Conservation (phyloP, 2,888 invertebrate species). For the Thymelicus sylvestris region DNA sequence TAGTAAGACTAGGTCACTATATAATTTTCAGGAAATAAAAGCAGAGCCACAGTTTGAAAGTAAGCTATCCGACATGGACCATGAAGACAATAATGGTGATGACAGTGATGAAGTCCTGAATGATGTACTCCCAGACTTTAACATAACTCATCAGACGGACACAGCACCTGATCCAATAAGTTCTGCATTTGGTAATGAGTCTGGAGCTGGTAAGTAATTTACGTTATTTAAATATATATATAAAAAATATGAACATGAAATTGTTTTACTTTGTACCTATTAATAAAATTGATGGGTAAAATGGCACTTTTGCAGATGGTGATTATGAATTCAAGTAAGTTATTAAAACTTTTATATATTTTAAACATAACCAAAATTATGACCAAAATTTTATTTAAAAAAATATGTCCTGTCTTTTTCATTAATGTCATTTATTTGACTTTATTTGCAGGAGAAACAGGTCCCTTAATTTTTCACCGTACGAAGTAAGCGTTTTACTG, state of each 20-base stretch:
- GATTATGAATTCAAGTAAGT: not conserved
- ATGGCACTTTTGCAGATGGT: not conserved
- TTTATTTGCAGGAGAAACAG: conserved; percentile 41
- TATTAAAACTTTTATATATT: too few species aligned
- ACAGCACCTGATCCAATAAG: conserved; percentile 2
- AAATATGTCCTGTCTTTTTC: too few species aligned
- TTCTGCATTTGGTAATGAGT: not conserved
- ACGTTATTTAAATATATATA: not conserved
- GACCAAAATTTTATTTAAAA: too few species aligned
- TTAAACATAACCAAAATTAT: too few species aligned
- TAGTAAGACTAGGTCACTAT: too few species aligned
- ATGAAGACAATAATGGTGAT: conserved; percentile 12
- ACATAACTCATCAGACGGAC: not conserved
- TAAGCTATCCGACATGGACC: conserved; percentile 33
- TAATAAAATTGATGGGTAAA: not conserved
- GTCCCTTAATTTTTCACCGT: conserved; percentile 63
- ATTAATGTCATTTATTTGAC: not conserved
- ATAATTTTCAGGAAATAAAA: conserved; percentile 61
- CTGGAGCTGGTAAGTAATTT: not conserved
- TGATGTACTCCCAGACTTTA: conserved; percentile 25
- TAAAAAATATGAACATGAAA: too few species aligned
- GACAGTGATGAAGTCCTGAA: conserved; percentile 46
- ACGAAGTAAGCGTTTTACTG: conserved; percentile 67
- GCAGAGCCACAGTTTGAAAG: conserved; percentile 57
- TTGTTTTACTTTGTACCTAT: too few species aligned